phyloP scores from a whole-genome alignment of 2,113 vertebrate species.

The Anguilla rostrata region DNA sequence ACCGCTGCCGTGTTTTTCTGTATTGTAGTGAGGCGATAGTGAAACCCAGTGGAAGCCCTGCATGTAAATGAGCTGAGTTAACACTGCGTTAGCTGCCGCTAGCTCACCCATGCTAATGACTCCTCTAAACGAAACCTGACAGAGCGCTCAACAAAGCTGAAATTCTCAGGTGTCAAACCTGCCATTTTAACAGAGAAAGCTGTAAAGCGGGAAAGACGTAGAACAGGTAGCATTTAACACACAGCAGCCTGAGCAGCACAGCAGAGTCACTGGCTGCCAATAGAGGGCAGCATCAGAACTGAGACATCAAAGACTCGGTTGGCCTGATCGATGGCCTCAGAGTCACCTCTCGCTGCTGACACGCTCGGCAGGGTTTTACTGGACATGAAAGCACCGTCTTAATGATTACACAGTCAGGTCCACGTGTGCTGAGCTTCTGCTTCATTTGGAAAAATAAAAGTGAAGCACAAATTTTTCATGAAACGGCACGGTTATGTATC shows the following conservation, averaged over 20 bases:
- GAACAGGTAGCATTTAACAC: too few species aligned
- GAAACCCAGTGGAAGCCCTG: not conserved
- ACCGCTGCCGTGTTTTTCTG: not conserved
- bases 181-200: not conserved
- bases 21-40: not conserved
- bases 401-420: too few species aligned
- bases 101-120: not conserved
- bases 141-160: not conserved
- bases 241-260: not conserved
- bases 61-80: not conserved
- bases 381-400: not conserved
- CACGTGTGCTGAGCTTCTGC: not conserved
- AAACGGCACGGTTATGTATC: not conserved
- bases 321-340: not conserved
- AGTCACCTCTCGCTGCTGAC: not conserved
- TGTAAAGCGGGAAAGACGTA: too few species aligned
- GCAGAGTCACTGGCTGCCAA: not conserved
- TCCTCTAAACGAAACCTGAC: not conserved
- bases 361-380: too few species aligned
- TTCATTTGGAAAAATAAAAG: not conserved
- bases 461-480: too few species aligned
- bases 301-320: not conserved
- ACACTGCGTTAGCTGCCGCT: not conserved
- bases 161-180: not conserved
- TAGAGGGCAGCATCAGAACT: not conserved